phyloP scores from a whole-genome alignment of 2,797 vertebrate genomes.

The Gouania willdenowi region DNA sequence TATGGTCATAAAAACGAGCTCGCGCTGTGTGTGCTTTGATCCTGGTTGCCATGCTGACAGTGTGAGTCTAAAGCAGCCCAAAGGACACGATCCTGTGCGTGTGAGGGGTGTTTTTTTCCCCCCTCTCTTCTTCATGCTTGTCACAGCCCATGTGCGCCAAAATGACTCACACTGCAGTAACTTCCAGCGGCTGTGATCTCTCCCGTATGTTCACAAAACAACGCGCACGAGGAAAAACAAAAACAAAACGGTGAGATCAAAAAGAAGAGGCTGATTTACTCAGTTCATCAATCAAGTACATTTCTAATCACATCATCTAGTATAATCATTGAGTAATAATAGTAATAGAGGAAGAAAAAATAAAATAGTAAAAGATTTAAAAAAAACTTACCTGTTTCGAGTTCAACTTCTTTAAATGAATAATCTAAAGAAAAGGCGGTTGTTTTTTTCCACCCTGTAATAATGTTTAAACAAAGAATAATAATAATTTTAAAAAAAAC shows the following conservation, averaged over 20 bases:
- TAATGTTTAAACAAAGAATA: too few relatives aligned
- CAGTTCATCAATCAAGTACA: neutral
- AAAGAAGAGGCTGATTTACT: constrained; percentile 12
- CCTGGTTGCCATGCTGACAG: constrained; percentile 59
- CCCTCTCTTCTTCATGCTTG: constrained; percentile 46
- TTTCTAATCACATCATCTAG: too few relatives aligned
- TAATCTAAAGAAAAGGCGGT: too few relatives aligned
- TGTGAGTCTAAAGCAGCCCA: constrained; percentile 46
- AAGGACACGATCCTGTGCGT: too few relatives aligned
- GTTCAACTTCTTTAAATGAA: too few relatives aligned
- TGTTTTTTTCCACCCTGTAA: too few relatives aligned
- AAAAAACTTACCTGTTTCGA: constrained; percentile 52
- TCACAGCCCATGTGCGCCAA: constrained; percentile 80
- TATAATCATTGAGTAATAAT: too few relatives aligned
- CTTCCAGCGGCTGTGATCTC: constrained; percentile 67
- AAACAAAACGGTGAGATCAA: neutral
- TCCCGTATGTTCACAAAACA: constrained; percentile 61
- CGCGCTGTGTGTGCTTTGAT: too few relatives aligned
- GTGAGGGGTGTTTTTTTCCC: too few relatives aligned
- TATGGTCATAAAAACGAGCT: too few relatives aligned
- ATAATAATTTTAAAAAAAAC: too few relatives aligned
- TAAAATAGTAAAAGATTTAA: neutral
- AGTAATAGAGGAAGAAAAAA: neutral
- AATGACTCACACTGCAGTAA: constrained; percentile 87
- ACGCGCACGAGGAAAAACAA: constrained; percentile 39